Evolutionary conservation across 2,113 vertebrate genomes (phyloP).

Genomic region (Lophochroa leadbeateri): DNA sequence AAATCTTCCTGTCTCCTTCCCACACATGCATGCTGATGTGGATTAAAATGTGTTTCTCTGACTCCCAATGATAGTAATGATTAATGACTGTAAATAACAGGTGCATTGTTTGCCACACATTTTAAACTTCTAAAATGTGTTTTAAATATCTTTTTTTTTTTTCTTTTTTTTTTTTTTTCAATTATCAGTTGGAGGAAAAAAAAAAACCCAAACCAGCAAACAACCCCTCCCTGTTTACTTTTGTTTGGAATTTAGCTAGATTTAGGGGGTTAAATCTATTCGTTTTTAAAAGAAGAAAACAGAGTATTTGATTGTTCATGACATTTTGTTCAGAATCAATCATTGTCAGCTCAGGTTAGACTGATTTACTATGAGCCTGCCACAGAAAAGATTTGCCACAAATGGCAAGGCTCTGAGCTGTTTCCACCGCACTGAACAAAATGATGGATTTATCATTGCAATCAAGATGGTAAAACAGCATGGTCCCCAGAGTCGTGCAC

Average conservation of each 20-base stretch:
- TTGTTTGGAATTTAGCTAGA: conserved; percentile 50
- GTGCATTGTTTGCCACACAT: background rate
- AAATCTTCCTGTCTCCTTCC: conserved; percentile 43
- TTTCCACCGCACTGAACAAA: conserved; percentile 54
- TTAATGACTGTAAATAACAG: conserved; percentile 37
- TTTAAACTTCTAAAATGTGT: background rate
- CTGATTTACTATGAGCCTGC: conserved; percentile 66
- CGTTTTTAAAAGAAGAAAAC: conserved; percentile 48
- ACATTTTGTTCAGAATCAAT: conserved; percentile 73
- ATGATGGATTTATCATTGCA: conserved; percentile 74
- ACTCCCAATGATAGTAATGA: conserved; percentile 9
- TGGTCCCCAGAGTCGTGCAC: conserved; percentile 63
- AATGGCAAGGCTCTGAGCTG: conserved; percentile 47
- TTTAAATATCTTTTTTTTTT: background rate
- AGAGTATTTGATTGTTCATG: conserved; percentile 69
- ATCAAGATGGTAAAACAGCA: conserved; percentile 74
- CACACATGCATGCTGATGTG: background rate
- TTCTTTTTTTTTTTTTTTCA: background rate
- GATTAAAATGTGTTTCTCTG: conserved; percentile 52
- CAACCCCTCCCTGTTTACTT: background rate
- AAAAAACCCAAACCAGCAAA: background rate
- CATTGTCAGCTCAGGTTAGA: conserved; percentile 66
- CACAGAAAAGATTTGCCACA: conserved; percentile 57
- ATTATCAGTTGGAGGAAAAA: background rate
- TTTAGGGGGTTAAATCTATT: conserved; percentile 43